Base-by-base conservation (phyloP, 2,888 invertebrate species). In the Odontocolon sp. region DNA sequence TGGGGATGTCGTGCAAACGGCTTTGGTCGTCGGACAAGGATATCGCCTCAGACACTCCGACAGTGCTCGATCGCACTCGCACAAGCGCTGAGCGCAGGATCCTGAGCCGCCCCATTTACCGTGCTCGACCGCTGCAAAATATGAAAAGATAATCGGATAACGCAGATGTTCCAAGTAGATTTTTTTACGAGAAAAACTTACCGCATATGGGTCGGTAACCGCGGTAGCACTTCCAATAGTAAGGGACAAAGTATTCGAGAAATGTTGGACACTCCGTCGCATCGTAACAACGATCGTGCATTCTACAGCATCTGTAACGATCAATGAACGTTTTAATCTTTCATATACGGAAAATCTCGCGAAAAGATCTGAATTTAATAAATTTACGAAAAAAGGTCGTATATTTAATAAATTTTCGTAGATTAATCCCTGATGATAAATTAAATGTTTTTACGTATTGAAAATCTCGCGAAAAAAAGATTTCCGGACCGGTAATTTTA, bases 221-320 rank as follows among this genome's bases (percentile, higher is more conserved):
- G 6, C 92, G 92, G 89, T 94, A 94, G 89, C 97, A 97, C 86
- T 94, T 95, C 97, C 97, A 97, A 83, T 95, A 94, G 89, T 97
- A 97, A 1, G 96, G 96, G 80, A 96, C 94, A 87, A 97, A 94
- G 91, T 97, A 97, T 74, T 96, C 95, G 14, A 96, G 92, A 90
- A 94, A 95, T 88, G 95, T 93, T 2, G 95, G 95, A 85, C 97
- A 97, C 84, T 94, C 94, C 66, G 96, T 94, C 66, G 93, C 92
- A 81, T 95, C 94, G 90, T 97, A 97, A 89, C 97, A 97, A 91
- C 94, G 93, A 90, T 97, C 97, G 89, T 97, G 97, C 87, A 94
- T 92, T 84, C 95, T 94, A 87, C 97, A 97, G 89, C 97, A 97
- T 61, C 88, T 89, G 45, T 31, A 81, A 66, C 26, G 26, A 47